Conservation (phyloP, 1,140 invertebrate species). For the Maniola jurtina region DNA sequence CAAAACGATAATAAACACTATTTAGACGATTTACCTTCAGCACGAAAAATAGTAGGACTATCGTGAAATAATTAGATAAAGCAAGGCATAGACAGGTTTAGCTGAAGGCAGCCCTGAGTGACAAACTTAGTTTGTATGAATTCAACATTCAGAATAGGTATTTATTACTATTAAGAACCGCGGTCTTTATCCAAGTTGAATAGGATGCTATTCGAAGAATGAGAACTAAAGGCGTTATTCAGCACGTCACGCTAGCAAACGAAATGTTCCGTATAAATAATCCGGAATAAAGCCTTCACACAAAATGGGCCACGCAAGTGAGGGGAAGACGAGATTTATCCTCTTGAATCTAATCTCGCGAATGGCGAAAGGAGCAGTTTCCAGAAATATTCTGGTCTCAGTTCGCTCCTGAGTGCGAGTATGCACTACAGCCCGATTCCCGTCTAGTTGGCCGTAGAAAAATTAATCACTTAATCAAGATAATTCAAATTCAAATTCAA, state of each 20-base stretch:
- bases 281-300: conserved; percentile 69
- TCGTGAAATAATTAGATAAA: no score
- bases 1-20: no score
- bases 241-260: conserved; percentile 53
- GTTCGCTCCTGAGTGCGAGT: conserved; percentile 44
- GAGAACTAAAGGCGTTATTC: conserved; percentile 62
- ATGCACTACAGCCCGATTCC: conserved; percentile 40
- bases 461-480: neutral
- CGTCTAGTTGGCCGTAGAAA: neutral
- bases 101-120: no score
- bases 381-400: conserved; percentile 56
- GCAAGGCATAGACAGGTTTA: no score
- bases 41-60: no score
- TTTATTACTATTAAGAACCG: neutral
- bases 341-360: conserved; percentile 72
- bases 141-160: neutral
- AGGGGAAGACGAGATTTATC: conserved; percentile 68
- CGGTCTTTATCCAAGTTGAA: conserved; percentile 11
- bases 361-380: conserved; percentile 68
- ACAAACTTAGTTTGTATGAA: no score
- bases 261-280: conserved; percentile 72
- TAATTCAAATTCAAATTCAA: no score
- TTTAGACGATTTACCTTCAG: no score
- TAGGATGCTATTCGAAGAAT: conserved; percentile 34
- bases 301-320: conserved; percentile 61